Evolutionary conservation across 2,113 vertebrate genomes (phyloP), one percentile per base, ranked within the genome.

Genomic region (Catharus minimus): DNA sequence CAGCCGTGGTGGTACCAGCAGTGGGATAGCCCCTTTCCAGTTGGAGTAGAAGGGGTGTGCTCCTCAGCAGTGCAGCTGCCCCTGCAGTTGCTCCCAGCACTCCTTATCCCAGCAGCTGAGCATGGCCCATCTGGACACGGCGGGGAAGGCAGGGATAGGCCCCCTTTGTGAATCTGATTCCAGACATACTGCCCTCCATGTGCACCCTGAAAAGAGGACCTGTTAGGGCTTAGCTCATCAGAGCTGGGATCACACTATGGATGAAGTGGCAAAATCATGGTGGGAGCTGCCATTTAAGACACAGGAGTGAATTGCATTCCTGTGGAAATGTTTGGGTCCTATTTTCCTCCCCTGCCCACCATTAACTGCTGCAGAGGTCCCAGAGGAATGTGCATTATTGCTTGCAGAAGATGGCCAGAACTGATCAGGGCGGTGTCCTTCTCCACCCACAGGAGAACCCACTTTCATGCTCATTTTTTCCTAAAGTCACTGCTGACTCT

Each of bases 101-200:
- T 88, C 71, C 68, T 39, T 15, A n/a, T 80, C 58, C 55, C 88
- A 89, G 86, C 95, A 95, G 93, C 95, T 96, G 94, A 89, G 86
- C 56, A 41, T 0, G 19, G 58, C 58, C 55, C 2, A 13, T 52
- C 78, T 94, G 94, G 91, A 56, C 39, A 60, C 0, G 0, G 30
- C 33, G 11, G 46, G 43, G 52, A 88, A 78, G 41, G 32, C 24
- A 23, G 55, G 49, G 44, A 94, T 81, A 86, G 72, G 66, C 26
- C 9, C 50, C 10, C 46, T 91, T 74, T 88, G 88, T 90, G 22
- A 56, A 83, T 39, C 4, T 86, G 91, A 94, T 95, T 93, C 93
- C 88, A 92, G 61, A 71, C 82, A 91, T 69, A 28, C 41, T 86
- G 76, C 72, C 56, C 47, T 52, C 69, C 20, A 18, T 2, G 18